Conservation (phyloP, 1,140 invertebrate species). For the Lethocerus indicus region DNA sequence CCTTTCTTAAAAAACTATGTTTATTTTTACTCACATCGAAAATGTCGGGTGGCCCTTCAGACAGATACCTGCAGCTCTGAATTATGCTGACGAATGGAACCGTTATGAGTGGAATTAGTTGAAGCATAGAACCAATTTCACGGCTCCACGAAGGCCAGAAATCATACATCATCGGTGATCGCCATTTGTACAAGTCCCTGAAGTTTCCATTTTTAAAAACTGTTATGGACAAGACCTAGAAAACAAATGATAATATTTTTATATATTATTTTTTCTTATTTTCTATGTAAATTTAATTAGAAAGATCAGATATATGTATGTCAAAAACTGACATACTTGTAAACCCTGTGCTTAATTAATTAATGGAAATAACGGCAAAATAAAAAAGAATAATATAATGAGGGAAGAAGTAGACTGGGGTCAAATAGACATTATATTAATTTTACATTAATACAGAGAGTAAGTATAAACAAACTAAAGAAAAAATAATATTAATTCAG, state of each 20-base stretch:
- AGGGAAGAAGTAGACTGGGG: too few species aligned
- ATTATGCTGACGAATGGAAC: slow-evolving; percentile 61
- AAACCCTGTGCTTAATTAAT: too few species aligned
- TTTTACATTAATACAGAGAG: too few species aligned
- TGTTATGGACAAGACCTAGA: slow-evolving; percentile 53
- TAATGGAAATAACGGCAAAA: too few species aligned
- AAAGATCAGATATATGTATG: neutral
- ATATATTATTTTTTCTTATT: slow-evolving; percentile 8
- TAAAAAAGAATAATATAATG: too few species aligned
- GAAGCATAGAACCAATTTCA: slow-evolving; percentile 58
- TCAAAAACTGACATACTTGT: too few species aligned
- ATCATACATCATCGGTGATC: slow-evolving; percentile 29
- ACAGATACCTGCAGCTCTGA: slow-evolving; percentile 67
- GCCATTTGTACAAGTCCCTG: slow-evolving; percentile 53
- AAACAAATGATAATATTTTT: slow-evolving; percentile 10
- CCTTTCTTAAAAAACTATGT: too few species aligned
- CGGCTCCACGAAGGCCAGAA: slow-evolving; percentile 62
- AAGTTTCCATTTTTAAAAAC: slow-evolving; percentile 60
- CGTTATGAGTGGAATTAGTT: slow-evolving; percentile 54
- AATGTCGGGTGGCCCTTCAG: slow-evolving; percentile 64
- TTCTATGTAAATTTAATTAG: neutral
- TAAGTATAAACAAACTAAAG: too few species aligned
- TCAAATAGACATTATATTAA: too few species aligned
- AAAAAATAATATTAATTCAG: too few species aligned
- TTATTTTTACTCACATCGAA: slow-evolving; percentile 48